Evolutionary conservation across 2,797 vertebrate species (phyloP).

Genomic region (Typhlichthys subterraneus): DNA sequence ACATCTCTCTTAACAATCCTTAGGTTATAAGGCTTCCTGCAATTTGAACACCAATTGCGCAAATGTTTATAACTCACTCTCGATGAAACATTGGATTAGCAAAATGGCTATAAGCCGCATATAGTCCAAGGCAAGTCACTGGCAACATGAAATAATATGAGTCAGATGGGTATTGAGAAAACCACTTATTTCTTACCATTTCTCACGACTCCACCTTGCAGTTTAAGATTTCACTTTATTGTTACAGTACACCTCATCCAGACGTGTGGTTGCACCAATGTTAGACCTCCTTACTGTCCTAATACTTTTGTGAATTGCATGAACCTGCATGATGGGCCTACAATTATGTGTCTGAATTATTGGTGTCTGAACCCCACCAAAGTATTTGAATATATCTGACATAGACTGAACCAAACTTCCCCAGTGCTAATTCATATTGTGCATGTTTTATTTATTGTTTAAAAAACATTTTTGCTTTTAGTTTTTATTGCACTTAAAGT

Average conservation of each 20-base stretch:
- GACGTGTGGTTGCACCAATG: conserved; percentile 65
- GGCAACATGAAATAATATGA: conserved; percentile 66
- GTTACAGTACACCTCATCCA: conserved; percentile 63
- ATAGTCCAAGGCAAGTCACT: conserved; percentile 53
- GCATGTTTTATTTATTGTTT: too few species aligned
- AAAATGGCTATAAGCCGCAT: conserved; percentile 56
- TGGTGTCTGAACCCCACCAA: conserved; percentile 43
- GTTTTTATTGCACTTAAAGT: too few species aligned
- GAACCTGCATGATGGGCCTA: conserved; percentile 12
- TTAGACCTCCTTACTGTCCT: conserved; percentile 52
- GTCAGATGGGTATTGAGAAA: conserved; percentile 74
- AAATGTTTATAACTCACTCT: conserved; percentile 60
- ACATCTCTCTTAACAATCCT: conserved; percentile 1
- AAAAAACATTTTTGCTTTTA: too few species aligned
- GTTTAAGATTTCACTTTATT: conserved; percentile 64
- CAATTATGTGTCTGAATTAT: conserved; percentile 26
- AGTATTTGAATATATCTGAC: conserved; percentile 31
- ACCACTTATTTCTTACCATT: conserved; percentile 53
- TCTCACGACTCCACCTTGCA: conserved; percentile 72
- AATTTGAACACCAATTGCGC: conserved; percentile 32
- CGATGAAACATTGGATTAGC: conserved; percentile 57
- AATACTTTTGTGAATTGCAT: conserved; percentile 41
- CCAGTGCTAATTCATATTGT: conserved; percentile 11
- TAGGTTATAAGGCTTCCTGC: conserved; percentile 35
- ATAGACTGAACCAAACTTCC: background rate